Evolutionary conservation across 1,140 invertebrate species (phyloP), one percentile per base, ranked within the genome.

Genomic region (Araneus ventricosus): DNA sequence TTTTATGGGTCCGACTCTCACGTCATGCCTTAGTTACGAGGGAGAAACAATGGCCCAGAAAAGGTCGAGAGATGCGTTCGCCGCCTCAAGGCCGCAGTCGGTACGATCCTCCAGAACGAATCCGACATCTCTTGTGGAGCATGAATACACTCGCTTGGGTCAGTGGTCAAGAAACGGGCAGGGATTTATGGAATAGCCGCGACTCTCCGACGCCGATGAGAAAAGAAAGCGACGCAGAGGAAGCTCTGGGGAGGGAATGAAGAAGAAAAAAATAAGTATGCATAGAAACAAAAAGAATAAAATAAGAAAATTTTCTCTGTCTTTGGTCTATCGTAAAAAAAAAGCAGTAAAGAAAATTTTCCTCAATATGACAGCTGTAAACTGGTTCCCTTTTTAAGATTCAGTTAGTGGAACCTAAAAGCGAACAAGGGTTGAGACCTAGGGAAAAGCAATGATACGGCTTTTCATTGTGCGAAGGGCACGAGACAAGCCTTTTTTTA

Each of bases 141-240:
- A 70, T 34, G 30, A 75, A 75, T 63, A n/a, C 70, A 67, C 20
- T 37, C 70, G 27, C 17, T 84, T 91, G 52, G 89, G 89, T 91
- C 89, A 91, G 89, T 91, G 89, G 89, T 91, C 89, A 91, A 84
- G 6, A 87, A 88, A 88, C 61, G 87, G 45, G 20, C 41, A 91
- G 80, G 89, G 89, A 91, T 84, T 91, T 91, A 91, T 91, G 89
- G 88, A 79, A 89, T 57, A 57, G 37, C 87, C 20, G 52, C 89
- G 89, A 91, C 89, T 61, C 4, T 27, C 22, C n/a, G 89, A 84
- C 89, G 89, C 89, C 89, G 27, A 4, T 7, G 34, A 22, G 30
- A 75, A 52, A 75, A 34, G 70, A 75, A 75, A 39, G 22, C 30
- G 61, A n/a, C 52, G 34, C 39, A 41, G 63, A 30, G 61, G 63